Percentiles rank a stretch among this genome's conserved stretches.
These are phyloP conservation scores for Cherax destructor DNA, from an alignment of 1,140 invertebrate genomes.

Conservation along the genomic window DNA sequence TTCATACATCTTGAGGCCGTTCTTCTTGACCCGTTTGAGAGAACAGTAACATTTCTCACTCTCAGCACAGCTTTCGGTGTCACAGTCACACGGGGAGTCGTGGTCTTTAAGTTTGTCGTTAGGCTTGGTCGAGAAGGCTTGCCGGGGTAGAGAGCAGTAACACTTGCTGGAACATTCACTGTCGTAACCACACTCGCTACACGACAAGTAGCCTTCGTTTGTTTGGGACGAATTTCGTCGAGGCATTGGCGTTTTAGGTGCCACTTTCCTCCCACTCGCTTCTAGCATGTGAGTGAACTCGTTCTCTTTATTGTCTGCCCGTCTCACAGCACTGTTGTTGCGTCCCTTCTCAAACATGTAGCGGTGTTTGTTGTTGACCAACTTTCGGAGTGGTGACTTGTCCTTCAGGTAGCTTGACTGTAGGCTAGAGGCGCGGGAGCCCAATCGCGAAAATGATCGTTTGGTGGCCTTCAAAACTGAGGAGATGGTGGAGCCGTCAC, in stretches of 20 bases:
- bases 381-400: constrained; percentile 62
- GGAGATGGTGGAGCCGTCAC: constrained; percentile 81
- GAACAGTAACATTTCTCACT: constrained; percentile 92
- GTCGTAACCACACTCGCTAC: constrained; percentile 89
- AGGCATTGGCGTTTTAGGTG: constrained; percentile 72
- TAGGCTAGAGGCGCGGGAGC: constrained; percentile 70
- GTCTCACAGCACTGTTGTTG: background rate
- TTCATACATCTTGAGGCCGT: constrained; percentile 74
- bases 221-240: constrained; percentile 31
- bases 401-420: constrained; percentile 70
- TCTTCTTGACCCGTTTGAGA: constrained; percentile 74
- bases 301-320: constrained; percentile 23
- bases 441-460: constrained; percentile 72
- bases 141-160: constrained; percentile 81
- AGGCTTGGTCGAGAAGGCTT: constrained; percentile 27
- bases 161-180: constrained; percentile 86
- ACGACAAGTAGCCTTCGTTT: constrained; percentile 83
- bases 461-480: constrained; percentile 73
- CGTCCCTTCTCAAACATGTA: constrained; percentile 25
- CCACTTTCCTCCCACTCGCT: constrained; percentile 22
- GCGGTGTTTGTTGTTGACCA: constrained; percentile 54
- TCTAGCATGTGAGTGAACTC: constrained; percentile 27
- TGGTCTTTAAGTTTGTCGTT: constrained; percentile 41
- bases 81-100: constrained; percentile 80
- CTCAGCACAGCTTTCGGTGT: constrained; percentile 90